Base-by-base conservation (phyloP, 2,888 invertebrate genomes). In the Torymus aiolomorphi region DNA sequence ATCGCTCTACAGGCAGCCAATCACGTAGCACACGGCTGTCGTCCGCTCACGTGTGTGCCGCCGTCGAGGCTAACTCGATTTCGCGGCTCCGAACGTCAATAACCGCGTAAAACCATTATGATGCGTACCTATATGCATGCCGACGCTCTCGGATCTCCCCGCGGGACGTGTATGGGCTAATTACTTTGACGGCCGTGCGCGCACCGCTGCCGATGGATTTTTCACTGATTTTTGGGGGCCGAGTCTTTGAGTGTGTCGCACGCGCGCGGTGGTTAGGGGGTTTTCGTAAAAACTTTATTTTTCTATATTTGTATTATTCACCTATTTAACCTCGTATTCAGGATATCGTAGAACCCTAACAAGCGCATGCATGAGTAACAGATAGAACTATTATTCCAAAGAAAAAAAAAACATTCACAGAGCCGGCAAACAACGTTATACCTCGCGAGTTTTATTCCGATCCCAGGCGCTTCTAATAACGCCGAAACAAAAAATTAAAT, bases 41-140 rank as follows among this genome's bases (percentile, higher is more conserved):
- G 42, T 31, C 13, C 24, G 61, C 63, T 49, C 87, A 87, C 88
- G 88, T 88, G 87, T 83, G 78, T 87, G 88, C 88, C 86, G 85
- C 87, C 87, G 4, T 4, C n/a, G n/a, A n/a, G 42, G 42, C 42
- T 90, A 90, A 90, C 90, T 89, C 86, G 88, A 90, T 90, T 90
- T 87, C 84, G 85, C 84, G 85, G 86, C 84, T 86, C 86, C 86
- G 89, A 90, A 90, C 88, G 90, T 89, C 90, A 89, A 89, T 90
- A 89, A 89, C 89, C 90, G 86, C 88, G 88, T 89, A 88, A 88
- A 89, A 88, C 87, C 87, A 89, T 89, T 89, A 89, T 84, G 52
- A 13, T 18, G 66, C 18, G 13, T 70, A 52, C 11, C 12, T 4
- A 14, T 20, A 14, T 63, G 57, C 61, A 13, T 13, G 13, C 31